These are phyloP conservation scores for Thunnus maccoyii DNA, from an alignment of 2,113 vertebrate species.

Conservation along the genomic window DNA sequence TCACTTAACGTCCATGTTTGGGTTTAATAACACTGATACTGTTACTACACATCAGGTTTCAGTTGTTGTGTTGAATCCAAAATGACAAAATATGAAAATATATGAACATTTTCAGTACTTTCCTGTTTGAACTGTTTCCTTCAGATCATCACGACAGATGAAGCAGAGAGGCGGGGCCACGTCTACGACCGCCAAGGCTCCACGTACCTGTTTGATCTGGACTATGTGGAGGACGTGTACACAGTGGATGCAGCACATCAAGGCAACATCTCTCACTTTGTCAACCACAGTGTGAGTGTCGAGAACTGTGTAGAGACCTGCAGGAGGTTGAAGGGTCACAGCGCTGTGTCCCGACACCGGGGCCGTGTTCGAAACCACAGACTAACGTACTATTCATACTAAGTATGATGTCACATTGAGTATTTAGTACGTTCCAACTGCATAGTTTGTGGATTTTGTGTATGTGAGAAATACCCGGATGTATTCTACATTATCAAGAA, in stretches of 20 bases:
- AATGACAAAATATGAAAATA: too few species aligned
- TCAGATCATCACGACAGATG: conserved; percentile 95
- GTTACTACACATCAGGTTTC: too few species aligned
- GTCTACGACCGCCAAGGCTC: conserved; percentile 92
- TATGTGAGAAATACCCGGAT: too few species aligned
- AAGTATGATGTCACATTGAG: too few species aligned
- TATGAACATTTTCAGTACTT: background rate
- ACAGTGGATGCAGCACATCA: conserved; percentile 93
- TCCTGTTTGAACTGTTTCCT: background rate
- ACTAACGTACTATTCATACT: too few species aligned
- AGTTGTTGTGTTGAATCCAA: background rate
- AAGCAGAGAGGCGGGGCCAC: conserved; percentile 91
- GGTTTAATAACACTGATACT: too few species aligned
- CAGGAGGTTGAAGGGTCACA: background rate
- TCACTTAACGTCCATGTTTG: too few species aligned
- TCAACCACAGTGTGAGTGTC: conserved; percentile 94
- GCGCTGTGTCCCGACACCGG: too few species aligned
- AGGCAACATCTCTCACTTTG: conserved; percentile 96
- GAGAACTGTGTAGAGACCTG: background rate
- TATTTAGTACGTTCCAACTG: too few species aligned
- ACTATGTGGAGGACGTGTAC: conserved; percentile 95
- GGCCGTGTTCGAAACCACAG: too few species aligned
- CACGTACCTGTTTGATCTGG: conserved; percentile 95
- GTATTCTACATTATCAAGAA: too few species aligned
- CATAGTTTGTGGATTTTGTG: too few species aligned